phyloP scores from a whole-genome alignment of 2,113 vertebrate genomes.

The Sylvilagus bachmani region DNA sequence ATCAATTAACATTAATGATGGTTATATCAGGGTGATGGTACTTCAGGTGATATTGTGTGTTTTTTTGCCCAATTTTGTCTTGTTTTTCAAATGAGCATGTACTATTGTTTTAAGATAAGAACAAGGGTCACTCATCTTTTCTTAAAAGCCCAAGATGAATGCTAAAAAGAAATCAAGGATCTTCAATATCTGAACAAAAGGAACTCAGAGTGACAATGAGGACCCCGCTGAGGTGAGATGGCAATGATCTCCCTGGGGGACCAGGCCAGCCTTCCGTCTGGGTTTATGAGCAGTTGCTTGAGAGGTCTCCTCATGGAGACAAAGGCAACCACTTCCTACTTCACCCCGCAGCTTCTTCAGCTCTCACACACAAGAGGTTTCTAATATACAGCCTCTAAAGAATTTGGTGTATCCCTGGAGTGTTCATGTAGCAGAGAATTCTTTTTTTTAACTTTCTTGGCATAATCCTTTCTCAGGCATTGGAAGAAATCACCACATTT shows the following conservation, averaged over 20 bases:
- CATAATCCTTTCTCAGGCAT: neutral
- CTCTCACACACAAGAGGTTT: neutral
- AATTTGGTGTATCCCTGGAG: neutral
- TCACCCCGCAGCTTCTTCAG: neutral
- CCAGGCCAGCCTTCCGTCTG: neutral
- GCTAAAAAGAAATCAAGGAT: neutral
- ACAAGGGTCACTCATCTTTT: neutral
- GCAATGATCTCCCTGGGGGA: neutral
- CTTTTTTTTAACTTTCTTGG: conserved; percentile 15
- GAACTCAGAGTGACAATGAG: neutral
- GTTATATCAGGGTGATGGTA: neutral
- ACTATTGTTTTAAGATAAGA: neutral
- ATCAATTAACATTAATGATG: neutral
- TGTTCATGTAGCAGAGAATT: neutral
- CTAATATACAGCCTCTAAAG: neutral
- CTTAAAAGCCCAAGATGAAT: conserved; percentile 10
- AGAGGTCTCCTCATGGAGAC: neutral
- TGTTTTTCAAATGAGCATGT: neutral
- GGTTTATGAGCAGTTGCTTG: neutral
- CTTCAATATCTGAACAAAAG: neutral
- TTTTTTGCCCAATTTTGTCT: neutral
- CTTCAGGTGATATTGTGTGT: neutral
- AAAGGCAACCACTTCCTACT: neutral
- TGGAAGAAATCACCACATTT: neutral
- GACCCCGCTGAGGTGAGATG: neutral